A percentile compares a stretch with the other conserved stretches of the same genome.
These are phyloP conservation scores for Leptatherina wallacei DNA, from an alignment of 2,797 vertebrate genomes.

Conservation along the genomic window DNA sequence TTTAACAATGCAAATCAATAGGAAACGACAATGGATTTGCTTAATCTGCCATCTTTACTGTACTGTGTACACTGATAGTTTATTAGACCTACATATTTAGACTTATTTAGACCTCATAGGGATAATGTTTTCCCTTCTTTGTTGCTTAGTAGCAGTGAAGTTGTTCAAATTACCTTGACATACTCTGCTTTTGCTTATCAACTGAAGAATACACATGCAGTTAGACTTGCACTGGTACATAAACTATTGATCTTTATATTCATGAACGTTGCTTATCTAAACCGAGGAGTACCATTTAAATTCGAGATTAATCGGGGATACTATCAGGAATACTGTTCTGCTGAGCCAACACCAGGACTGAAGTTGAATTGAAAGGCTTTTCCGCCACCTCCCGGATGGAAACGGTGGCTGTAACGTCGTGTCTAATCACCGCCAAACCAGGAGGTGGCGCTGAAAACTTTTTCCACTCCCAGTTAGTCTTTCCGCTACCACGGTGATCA, in stretches of 20 bases:
- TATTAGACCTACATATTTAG: background rate
- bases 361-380: slow-evolving; percentile 21
- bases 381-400: slow-evolving; percentile 49
- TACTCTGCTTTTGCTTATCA: background rate
- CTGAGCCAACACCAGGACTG: background rate
- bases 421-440: slow-evolving; percentile 47
- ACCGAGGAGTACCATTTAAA: background rate
- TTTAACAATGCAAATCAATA: background rate
- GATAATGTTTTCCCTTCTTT: background rate
- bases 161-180: background rate
- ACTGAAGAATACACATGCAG: background rate
- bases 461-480: background rate
- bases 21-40: background rate
- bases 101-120: background rate
- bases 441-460: slow-evolving; percentile 55
- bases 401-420: fast-evolving
- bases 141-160: background rate
- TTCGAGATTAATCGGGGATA: background rate
- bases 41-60: too few relatives aligned
- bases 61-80: background rate
- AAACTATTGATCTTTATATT: too few relatives aligned
- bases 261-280: background rate
- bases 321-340: background rate
- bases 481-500: slow-evolving; percentile 39
- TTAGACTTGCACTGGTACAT: too few relatives aligned